phyloP scores from a whole-genome alignment of 2,888 invertebrate genomes.

The Fragum whitleyi region DNA sequence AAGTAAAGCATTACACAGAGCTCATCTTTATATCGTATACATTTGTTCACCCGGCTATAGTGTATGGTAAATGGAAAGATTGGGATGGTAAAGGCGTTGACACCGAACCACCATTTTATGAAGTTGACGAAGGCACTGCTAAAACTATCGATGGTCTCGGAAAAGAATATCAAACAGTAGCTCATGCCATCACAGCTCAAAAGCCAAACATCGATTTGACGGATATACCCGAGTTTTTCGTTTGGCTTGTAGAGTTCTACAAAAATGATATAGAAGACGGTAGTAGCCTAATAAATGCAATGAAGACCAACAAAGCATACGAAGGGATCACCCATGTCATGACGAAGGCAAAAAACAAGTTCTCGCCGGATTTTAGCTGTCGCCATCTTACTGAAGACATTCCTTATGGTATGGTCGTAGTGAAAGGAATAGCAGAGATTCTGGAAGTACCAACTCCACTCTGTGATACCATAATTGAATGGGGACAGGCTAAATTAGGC shows the following conservation, averaged over 20 bases:
- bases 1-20: conserved; percentile 70
- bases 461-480: conserved; percentile 71
- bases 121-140: conserved; percentile 65
- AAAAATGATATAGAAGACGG: conserved; percentile 70
- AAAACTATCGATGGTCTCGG: conserved; percentile 62
- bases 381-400: conserved; percentile 76
- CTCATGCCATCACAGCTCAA: conserved; percentile 60
- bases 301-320: conserved; percentile 73
- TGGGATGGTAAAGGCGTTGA: conserved; percentile 73
- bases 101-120: conserved; percentile 70
- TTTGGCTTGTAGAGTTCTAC: conserved; percentile 73
- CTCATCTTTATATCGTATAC: conserved; percentile 70
- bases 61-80: conserved; percentile 75
- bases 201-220: conserved; percentile 64
- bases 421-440: conserved; percentile 74
- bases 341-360: conserved; percentile 48
- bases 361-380: conserved; percentile 65
- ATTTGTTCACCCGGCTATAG: conserved; percentile 72
- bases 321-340: conserved; percentile 71
- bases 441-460: conserved; percentile 67
- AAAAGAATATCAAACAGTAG: conserved; percentile 64
- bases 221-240: conserved; percentile 66
- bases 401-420: conserved; percentile 75
- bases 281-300: conserved; percentile 63
- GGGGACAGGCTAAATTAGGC: conserved; percentile 76